Evolutionary conservation across 1,140 invertebrate genomes (phyloP), one percentile per base, ranked within the genome.

Genomic region (Caenorhabditis latens): DNA sequence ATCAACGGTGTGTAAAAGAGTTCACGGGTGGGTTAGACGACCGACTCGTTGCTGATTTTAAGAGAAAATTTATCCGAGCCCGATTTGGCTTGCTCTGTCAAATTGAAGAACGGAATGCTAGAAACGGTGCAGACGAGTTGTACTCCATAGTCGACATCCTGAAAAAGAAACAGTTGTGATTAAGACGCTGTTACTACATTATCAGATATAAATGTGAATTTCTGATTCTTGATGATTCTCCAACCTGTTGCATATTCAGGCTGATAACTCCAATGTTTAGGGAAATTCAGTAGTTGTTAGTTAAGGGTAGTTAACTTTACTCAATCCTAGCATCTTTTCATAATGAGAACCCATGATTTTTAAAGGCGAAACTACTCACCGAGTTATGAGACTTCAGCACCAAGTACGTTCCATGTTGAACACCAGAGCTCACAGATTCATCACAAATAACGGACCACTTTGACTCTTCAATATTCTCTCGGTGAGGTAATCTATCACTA

Each of bases 381-480:
- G 61, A 16, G 91, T 99, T 97, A 89, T 96, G 96, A 93, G 98
- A 97, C 21, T 97, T 94, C 9, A 99, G 94, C 92, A 98, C 96
- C 93, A 99, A 99, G 75, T 94, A 94, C 85, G 95, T 95, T 84
- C 95, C 95, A 90, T 96, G 95, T 24, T 95, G 94, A 32, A 93
- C 95, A 2, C 96, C 95, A 65, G 97, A 94, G 0, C 96, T 97
- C 0, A 97, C 94, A 16, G 97, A 93, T 89, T 96, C 96, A 88
- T 97, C 96, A 91, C 96, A 97, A 85, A 98, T 95, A 11, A 99
- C 94, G 1, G 96, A 96, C 97, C 97, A 99, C 9, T 96, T 95
- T 91, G 97, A 96, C 0, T 96, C 86, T 94, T 94, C 84, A 95
- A 95, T 83, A 94, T 93, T 92, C n/a, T 84, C 87, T 24, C 40